Evolutionary conservation across 2,113 vertebrate species (phyloP), one percentile per base, ranked within the genome.

Genomic region (Choloepus hoffmanni): DNA sequence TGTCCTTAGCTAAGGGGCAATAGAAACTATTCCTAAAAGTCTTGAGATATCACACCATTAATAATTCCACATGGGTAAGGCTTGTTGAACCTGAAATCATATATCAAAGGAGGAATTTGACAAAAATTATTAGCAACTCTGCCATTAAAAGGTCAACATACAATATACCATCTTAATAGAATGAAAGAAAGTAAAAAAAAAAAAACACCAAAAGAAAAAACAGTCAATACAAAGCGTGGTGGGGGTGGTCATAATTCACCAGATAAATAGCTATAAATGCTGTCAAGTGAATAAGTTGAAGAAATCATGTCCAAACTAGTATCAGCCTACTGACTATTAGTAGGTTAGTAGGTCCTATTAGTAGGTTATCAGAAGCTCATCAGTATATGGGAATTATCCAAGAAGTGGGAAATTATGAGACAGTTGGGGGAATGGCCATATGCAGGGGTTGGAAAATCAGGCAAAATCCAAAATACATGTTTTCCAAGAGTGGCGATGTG

Each of bases 11-110:
- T 74, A 73, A 88, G 40, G 36, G 89, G 26, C 72, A 60, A 95
- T 96, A 90, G 85, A 91, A 96, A 81, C n/a, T 91, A 67, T 92
- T 95, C 78, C 68, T 43, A 70, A 95, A 87, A 87, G 30, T 83
- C 43, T 94, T 90, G 68, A 70, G 43, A 89, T 96, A 85, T 72
- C 68, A 90, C 45, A 10, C 50, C 36, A 94, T 96, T 95, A 96
- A 93, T 73, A 88, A 95, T 87, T 94, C 48, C 55, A 82, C 36
- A 85, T 63, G 62, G 68, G 33, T 77, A 50, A 92, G 24, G 7
- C 62, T 67, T 82, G 12, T 73, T 88, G 77, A 95, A 83, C 50
- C 63, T 92, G 53, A 43, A 77, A 70, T 92, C 74, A 83, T 96
- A 86, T 94, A 89, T 53, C n/a, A 58, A 73, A 92, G 96, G 94